Base-by-base conservation (phyloP, 1,140 invertebrate genomes). In the Mamestra configurata region DNA sequence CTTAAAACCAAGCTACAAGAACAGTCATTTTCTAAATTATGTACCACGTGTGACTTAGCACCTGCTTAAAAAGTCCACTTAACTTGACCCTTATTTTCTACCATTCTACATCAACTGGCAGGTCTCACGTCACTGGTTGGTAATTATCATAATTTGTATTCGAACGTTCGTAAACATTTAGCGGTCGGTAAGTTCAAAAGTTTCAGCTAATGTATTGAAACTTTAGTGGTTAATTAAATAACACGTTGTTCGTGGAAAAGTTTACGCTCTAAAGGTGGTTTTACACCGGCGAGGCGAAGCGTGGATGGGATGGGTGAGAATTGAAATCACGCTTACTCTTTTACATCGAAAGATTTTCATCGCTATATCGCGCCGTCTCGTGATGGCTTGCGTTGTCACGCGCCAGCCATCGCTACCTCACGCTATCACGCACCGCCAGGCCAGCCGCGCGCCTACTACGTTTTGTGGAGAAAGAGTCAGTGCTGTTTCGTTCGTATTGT, bases 111-210 rank as follows among this genome's bases (percentile, higher is more conserved):
- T 59, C 2, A 43, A 11, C 11, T 27, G 4, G 13, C 10, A 13
- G 71, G 53, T 24, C 71, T 59, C 11, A 8, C 20, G 2, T 1
- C 4, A 75, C 11, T 57, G 35, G 71, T 27, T n/a, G 4, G 31
- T 55, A 73, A 59, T 75, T 59, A 75, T 40, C 51, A 43, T 75
- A 75, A 75, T 57, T 75, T 55, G n/a, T 75, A 43, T 59, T 43
- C 20, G 37, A 75, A 57, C 18, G 24, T 43, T 66, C 61, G 13
- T 43, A 66, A 43, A 66, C 51, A 57, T 75, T 31, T 24, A 59
- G 49, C 31, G 51, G 51, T 75, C 31, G 20, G 13, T 4, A 59
- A 75, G 49, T 75, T 75, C 40, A 27, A 15, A 64, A 68, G 37
- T 68, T 68, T 46, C 22, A 46, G 13, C 18, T 27, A 68, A 68